Evolutionary conservation across 2,113 vertebrate genomes (phyloP).

Genomic region (Sula dactylatra): DNA sequence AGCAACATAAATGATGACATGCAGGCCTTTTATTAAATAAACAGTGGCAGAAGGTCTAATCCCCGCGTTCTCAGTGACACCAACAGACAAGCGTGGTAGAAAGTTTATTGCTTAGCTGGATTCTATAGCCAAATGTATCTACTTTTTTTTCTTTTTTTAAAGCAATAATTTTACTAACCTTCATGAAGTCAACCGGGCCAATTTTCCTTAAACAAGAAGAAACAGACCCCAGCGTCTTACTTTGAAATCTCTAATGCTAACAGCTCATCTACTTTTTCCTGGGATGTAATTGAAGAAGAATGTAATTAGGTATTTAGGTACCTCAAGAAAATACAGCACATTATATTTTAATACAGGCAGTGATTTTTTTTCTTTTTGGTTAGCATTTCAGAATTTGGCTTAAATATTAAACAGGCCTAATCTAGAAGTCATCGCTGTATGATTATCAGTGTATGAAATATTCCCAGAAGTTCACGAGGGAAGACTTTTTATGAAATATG

Average conservation of each 20-base stretch:
- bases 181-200: neutral
- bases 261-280: neutral
- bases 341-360: neutral
- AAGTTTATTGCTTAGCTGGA: neutral
- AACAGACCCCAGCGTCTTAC: neutral
- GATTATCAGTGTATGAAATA: neutral
- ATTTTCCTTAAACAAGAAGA: neutral
- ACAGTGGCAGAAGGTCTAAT: neutral
- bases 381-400: neutral
- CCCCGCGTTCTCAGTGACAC: neutral
- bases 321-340: neutral
- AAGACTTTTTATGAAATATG: accelerated
- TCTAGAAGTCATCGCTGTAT: neutral
- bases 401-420: neutral
- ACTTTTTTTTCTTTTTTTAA: neutral
- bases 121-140: neutral
- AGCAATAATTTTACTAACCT: neutral
- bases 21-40: neutral
- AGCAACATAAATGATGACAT: neutral
- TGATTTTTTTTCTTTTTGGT: neutral
- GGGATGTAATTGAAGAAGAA: neutral
- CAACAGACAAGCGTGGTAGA: neutral
- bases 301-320: neutral
- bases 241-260: neutral
- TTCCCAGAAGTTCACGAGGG: neutral